Conservation (phyloP, 2,797 vertebrate species). For the Echiichthys vipera region DNA sequence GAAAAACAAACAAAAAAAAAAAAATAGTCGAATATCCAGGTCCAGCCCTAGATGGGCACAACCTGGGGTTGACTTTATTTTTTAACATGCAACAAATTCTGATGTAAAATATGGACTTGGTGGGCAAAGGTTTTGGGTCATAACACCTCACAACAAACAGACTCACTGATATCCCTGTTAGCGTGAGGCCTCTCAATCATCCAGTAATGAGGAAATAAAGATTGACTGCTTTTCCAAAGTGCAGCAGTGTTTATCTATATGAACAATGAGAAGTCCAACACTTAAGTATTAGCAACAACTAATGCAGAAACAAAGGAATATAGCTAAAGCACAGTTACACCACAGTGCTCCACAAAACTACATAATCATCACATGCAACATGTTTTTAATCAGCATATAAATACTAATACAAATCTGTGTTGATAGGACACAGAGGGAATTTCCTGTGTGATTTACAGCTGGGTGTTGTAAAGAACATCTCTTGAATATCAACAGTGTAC, state of each 20-base stretch:
- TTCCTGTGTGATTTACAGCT: constrained; percentile 46
- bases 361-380: constrained; percentile 36
- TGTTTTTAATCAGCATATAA: constrained; percentile 55
- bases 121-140: too few relatives aligned
- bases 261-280: not conserved
- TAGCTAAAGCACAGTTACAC: not conserved
- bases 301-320: not conserved
- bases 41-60: too few relatives aligned
- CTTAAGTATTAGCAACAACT: not conserved
- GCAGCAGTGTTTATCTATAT: not conserved
- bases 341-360: constrained; percentile 13
- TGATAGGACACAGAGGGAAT: too few relatives aligned
- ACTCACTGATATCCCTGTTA: not conserved
- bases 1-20: too few relatives aligned
- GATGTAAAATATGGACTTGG: too few relatives aligned
- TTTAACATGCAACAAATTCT: too few relatives aligned
- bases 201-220: not conserved
- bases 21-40: too few relatives aligned
- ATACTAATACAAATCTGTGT: too few relatives aligned
- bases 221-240: not conserved
- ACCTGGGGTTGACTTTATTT: too few relatives aligned
- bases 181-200: not conserved
- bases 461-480: constrained; percentile 57
- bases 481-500: constrained; percentile 65
- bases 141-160: not conserved